Base-by-base conservation (phyloP, 2,797 vertebrate species). In the Spondyliosoma cantharus region DNA sequence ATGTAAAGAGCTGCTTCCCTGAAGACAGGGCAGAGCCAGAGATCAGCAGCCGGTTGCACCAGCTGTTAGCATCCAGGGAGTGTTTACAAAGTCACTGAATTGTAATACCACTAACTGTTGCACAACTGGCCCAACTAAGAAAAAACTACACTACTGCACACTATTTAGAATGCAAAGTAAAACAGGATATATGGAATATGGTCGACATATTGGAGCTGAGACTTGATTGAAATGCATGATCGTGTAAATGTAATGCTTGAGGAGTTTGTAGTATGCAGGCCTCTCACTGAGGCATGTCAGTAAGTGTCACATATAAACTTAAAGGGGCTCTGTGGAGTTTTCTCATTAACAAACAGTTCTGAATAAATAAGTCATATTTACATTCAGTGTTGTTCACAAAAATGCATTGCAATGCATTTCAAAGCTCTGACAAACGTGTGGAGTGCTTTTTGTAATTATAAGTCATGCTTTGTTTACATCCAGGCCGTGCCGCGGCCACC, bases 21-120 rank as follows among this genome's bases (percentile, higher is more conserved):
- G 19, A 62, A 50, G 68, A 62, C 62, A 49, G 46, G 68, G 68
- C 54, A 59, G 69, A 27, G 25, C 54, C 37, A 12, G 48, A 43
- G 42, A 48, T n/a, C 66, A 20, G 65, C 32, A 53, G 72, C 66
- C 6, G 32, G 25, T 73, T 32, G 25, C 45, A 54, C 57, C 67
- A 53, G 63, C 22, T 50, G 29, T 50, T 24, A 46, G 3, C 15
- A 15, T 46, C 6, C n/a, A 60, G 5, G 12, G 22, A 25, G 25
- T 53, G 8, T 57, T 37, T 37, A 57, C 9, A 7, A 9, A 57
- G 37, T 56, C 12, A 20, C 3, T 27, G 4, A 27, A 3, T 56
- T 2, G 67, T 11, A 11, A 37, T 11, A 37, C 9, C 37, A 37
- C 37, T 37, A 45, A 9, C 19, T 46, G 15, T 20, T 29, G 22